These are phyloP conservation scores for Lacanobia wlatinum DNA, from an alignment of 2,888 invertebrate genomes.

Conservation along the genomic window DNA sequence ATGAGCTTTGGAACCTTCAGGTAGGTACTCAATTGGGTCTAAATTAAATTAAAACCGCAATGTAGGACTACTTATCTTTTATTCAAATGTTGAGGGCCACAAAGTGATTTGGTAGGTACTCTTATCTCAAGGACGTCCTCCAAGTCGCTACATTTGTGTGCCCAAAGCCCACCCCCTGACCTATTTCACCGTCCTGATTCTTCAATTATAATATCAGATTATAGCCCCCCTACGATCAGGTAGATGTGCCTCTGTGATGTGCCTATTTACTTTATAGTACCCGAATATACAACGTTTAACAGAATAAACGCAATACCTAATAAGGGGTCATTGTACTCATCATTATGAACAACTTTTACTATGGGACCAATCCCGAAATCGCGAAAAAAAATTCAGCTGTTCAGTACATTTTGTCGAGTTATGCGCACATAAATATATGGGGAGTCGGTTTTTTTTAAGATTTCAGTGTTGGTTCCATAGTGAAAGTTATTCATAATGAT, in stretches of 20 bases:
- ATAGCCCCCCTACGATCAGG: background rate
- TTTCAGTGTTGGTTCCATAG: too few relatives aligned
- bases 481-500: too few relatives aligned
- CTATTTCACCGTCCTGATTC: constrained; percentile 47
- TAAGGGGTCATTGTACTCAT: too few relatives aligned
- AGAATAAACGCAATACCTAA: too few relatives aligned
- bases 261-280: background rate
- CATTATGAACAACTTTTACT: too few relatives aligned
- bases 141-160: constrained; percentile 25
- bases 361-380: too few relatives aligned
- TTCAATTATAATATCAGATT: constrained; percentile 20
- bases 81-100: constrained; percentile 8
- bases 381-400: too few relatives aligned
- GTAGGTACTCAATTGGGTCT: background rate
- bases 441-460: too few relatives aligned
- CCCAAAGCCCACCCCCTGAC: constrained; percentile 51
- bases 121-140: constrained; percentile 46
- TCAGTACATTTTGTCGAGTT: too few relatives aligned
- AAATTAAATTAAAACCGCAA: constrained; percentile 4
- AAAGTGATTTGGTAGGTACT: constrained; percentile 33
- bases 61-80: constrained; percentile 3
- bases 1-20: background rate
- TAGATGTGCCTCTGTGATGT: background rate
- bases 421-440: too few relatives aligned
- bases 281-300: background rate